Evolutionary conservation across 2,113 vertebrate genomes (phyloP), one percentile per base, ranked within the genome.

Genomic region (Stomatorhinus ivindoensis): DNA sequence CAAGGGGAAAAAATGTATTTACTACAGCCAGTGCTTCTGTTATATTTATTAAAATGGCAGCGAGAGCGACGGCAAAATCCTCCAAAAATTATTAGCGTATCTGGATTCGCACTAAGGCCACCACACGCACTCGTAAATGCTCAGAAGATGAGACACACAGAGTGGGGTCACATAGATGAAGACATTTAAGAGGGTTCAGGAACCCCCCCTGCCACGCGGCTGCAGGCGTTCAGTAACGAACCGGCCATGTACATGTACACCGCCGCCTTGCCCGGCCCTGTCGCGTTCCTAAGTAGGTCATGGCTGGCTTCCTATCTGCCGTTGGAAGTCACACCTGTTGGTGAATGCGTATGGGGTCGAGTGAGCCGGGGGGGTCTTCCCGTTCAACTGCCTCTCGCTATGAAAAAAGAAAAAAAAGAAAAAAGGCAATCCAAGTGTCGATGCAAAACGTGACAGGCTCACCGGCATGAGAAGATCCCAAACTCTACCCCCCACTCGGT

Each of bases 241-340:
- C 61, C n/a, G n/a, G 3, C 61, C 61, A 1, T 10, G 61, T 31
- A n/a, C 61, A 69, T 1, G 27, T 27, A 13, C 61, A 11, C n/a
- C 61, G n/a, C 61, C 3, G n/a, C 10, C 27, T 65, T 27, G 24
- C 61, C 9, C 61, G 4, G 61, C 24, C 21, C 24, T 15, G 8
- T 24, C 82, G 21, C 44, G 19, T 84, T 13, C 4, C 35, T 27
- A 89, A 89, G 92, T 95, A 95, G 95, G 95, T 95, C 95, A 95
- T 87, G 93, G 93, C 91, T 92, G 90, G 94, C 95, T 96, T 95
- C 95, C 95, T 95, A 94, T 61, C 51, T 55, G 11, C 87, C 87
- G 61, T 42, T 27, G 51, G 35, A 27, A 44, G 35, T 53, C 85
- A 55, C 85, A 87, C 85, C 85, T 87, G 85, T 47, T 53, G 50